These are phyloP conservation scores for Montifringilla adamsi DNA, from an alignment of 2,113 vertebrate species.

Conservation along the genomic window DNA sequence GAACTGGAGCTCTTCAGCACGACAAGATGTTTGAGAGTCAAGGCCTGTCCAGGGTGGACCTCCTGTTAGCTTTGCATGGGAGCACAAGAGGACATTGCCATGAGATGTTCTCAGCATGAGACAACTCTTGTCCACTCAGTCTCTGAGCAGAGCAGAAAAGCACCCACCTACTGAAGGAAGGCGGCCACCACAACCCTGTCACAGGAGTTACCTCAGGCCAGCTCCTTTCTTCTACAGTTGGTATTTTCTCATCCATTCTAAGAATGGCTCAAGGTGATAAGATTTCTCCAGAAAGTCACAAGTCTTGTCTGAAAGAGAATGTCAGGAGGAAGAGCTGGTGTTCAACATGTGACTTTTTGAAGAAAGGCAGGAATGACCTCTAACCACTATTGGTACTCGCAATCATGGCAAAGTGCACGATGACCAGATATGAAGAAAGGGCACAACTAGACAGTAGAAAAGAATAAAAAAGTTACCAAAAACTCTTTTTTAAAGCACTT, in stretches of 20 bases:
- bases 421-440: background rate
- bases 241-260: background rate
- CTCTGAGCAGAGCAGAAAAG: background rate
- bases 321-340: background rate
- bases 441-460: background rate
- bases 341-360: background rate
- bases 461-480: background rate
- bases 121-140: background rate
- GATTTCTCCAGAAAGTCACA: background rate
- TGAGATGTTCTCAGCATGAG: background rate
- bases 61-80: background rate
- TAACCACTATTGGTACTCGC: background rate
- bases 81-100: background rate
- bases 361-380: background rate
- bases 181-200: rapidly evolving
- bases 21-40: background rate
- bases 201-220: background rate
- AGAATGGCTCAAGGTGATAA: rapidly evolving
- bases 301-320: background rate
- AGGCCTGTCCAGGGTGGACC: rapidly evolving
- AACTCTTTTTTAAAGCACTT: background rate
- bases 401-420: background rate
- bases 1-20: background rate
- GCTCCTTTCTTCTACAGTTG: background rate
- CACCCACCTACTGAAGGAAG: background rate